These are phyloP conservation scores for Stenichneumon culpator DNA, from an alignment of 2,888 invertebrate genomes.

Conservation along the genomic window DNA sequence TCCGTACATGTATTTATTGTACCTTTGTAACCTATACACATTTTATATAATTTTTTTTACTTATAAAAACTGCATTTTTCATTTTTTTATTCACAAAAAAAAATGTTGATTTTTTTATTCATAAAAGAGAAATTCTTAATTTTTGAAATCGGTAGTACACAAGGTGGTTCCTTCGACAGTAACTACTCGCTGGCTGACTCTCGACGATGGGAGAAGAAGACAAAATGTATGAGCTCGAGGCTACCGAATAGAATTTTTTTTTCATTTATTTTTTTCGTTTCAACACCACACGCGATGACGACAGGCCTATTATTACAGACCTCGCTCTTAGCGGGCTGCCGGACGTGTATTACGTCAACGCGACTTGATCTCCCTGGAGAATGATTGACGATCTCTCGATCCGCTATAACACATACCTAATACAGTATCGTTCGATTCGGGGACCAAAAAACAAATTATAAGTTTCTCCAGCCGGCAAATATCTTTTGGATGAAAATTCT, in stretches of 20 bases:
- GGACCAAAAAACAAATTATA: background rate
- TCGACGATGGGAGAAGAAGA: background rate
- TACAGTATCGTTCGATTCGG: background rate
- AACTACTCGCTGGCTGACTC: slow-evolving; percentile 5
- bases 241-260: background rate
- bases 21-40: background rate
- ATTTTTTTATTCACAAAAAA: background rate
- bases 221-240: background rate
- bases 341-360: slow-evolving; percentile 51
- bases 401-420: background rate
- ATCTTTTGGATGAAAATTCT: background rate
- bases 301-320: slow-evolving; percentile 58
- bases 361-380: slow-evolving; percentile 49
- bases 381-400: slow-evolving; percentile 35
- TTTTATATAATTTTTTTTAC: background rate
- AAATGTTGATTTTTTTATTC: background rate
- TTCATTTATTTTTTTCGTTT: slow-evolving; percentile 38
- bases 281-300: slow-evolving; percentile 62
- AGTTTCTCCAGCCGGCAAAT: background rate
- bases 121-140: background rate
- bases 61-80: background rate
- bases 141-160: background rate
- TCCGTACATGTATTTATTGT: background rate
- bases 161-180: slow-evolving; percentile 43
- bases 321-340: slow-evolving; percentile 22